phyloP scores from a whole-genome alignment of 1,140 invertebrate genomes.

The Popillia japonica region DNA sequence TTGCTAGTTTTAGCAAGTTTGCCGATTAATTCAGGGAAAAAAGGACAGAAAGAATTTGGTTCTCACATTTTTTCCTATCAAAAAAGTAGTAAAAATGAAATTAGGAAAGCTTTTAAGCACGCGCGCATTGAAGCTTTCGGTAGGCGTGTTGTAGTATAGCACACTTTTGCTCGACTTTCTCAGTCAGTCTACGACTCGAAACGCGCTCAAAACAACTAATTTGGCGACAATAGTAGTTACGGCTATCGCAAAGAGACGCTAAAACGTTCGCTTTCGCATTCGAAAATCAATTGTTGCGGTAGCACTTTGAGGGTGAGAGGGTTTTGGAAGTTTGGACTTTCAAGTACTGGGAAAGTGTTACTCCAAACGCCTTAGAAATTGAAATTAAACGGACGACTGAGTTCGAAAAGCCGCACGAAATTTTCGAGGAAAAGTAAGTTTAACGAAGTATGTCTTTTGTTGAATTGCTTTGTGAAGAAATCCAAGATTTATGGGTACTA shows the following conservation, averaged over 20 bases:
- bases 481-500: too few relatives aligned
- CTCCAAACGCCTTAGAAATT: not conserved
- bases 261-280: not conserved
- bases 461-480: too few relatives aligned
- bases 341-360: not conserved
- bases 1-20: not conserved
- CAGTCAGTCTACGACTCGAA: not conserved
- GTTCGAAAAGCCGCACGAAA: not conserved
- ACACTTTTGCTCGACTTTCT: not conserved
- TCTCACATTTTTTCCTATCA: not conserved
- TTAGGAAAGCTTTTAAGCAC: not conserved
- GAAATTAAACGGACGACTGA: not conserved
- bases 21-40: not conserved
- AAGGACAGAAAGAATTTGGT: too few relatives aligned
- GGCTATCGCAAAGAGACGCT: not conserved
- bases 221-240: not conserved
- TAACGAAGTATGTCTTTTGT: not conserved
- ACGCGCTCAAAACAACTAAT: not conserved
- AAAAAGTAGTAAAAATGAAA: not conserved
- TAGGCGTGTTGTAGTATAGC: not conserved
- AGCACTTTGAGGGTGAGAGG: not conserved
- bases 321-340: not conserved
- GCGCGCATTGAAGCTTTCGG: not conserved
- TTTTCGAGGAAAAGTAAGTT: not conserved
- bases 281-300: not conserved